These are phyloP conservation scores for Embiotoca jacksoni DNA, from an alignment of 2,113 vertebrate species.

Conservation along the genomic window DNA sequence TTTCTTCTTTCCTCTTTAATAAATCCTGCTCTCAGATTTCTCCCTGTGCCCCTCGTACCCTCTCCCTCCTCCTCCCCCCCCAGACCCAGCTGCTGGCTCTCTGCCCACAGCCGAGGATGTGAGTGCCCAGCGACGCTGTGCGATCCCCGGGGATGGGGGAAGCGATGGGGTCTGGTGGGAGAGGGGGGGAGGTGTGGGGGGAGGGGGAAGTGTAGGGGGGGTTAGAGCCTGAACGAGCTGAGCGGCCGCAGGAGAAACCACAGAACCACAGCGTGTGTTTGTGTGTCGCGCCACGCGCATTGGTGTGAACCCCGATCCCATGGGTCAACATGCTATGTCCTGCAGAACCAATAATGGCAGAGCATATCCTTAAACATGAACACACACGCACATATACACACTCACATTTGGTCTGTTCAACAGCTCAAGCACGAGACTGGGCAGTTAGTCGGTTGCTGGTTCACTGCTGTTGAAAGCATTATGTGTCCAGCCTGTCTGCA, in stretches of 20 bases:
- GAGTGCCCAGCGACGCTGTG: constrained; percentile 63
- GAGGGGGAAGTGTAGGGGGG: constrained; percentile 50
- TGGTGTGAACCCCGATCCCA: constrained; percentile 60
- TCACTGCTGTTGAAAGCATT: constrained; percentile 63
- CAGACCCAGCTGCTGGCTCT: constrained; percentile 61
- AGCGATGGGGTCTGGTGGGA: background rate
- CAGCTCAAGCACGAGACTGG: constrained; percentile 31
- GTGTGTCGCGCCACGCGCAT: constrained; percentile 53
- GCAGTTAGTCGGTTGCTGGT: background rate
- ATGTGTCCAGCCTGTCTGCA: constrained; percentile 39
- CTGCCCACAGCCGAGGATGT: constrained; percentile 56
- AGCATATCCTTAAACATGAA: constrained; percentile 20
- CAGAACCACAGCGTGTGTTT: constrained; percentile 75
- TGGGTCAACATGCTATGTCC: constrained; percentile 62
- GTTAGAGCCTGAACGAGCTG: constrained; percentile 69
- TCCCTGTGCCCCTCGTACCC: constrained; percentile 26
- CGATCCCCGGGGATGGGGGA: constrained; percentile 56
- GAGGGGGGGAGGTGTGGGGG: constrained; percentile 41
- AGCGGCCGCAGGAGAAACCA: constrained; percentile 70
- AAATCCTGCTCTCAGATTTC: constrained; percentile 70
- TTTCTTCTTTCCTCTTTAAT: constrained; percentile 42
- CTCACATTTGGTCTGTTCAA: constrained; percentile 45
- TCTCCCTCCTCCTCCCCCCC: background rate
- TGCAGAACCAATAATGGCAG: constrained; percentile 57
- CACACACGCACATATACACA: constrained; percentile 19